Percentiles rank a stretch among this genome's conserved stretches.
Conservation (phyloP, 2,888 invertebrate species). For the Timema podura region DNA sequence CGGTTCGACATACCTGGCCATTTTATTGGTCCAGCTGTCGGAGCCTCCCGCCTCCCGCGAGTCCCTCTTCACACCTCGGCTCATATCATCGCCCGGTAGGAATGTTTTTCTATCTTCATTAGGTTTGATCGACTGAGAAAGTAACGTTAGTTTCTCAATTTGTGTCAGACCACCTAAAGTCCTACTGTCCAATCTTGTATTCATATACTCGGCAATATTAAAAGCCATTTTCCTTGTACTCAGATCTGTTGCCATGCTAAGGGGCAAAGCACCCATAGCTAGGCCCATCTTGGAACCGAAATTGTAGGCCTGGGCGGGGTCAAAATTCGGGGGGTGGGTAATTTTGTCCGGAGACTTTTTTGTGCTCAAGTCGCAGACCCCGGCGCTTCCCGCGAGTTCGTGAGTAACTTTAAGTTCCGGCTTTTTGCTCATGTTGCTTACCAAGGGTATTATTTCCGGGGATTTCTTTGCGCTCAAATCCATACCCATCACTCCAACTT, state of each 20-base stretch:
- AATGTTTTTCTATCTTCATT: conserved; percentile 9
- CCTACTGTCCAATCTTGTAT: conserved; percentile 12
- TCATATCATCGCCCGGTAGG: not conserved
- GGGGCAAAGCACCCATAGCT: conserved; percentile 2
- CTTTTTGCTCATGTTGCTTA: conserved; percentile 14
- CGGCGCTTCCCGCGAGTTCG: not conserved
- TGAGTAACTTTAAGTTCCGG: conserved; percentile 5
- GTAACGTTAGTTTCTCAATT: conserved; percentile 16
- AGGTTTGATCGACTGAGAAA: conserved; percentile 13
- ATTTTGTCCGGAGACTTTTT: conserved; percentile 15
- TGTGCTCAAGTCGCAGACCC: conserved; percentile 15
- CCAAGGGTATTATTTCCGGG: not conserved
- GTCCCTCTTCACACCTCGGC: conserved; percentile 19
- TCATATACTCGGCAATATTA: conserved; percentile 9
- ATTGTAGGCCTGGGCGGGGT: not conserved
- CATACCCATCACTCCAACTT: not conserved
- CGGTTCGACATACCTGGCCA: not conserved
- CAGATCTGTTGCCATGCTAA: conserved; percentile 25
- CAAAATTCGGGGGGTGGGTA: not conserved
- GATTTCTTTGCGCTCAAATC: conserved; percentile 14
- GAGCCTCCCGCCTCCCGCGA: conserved; percentile 4
- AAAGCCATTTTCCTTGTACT: conserved; percentile 20
- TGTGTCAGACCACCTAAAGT: conserved; percentile 13
- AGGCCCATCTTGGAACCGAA: not conserved
- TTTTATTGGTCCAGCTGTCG: conserved; percentile 10